These are phyloP conservation scores for Oasisia sp. DNA, from an alignment of 2,888 invertebrate species.

Conservation along the genomic window DNA sequence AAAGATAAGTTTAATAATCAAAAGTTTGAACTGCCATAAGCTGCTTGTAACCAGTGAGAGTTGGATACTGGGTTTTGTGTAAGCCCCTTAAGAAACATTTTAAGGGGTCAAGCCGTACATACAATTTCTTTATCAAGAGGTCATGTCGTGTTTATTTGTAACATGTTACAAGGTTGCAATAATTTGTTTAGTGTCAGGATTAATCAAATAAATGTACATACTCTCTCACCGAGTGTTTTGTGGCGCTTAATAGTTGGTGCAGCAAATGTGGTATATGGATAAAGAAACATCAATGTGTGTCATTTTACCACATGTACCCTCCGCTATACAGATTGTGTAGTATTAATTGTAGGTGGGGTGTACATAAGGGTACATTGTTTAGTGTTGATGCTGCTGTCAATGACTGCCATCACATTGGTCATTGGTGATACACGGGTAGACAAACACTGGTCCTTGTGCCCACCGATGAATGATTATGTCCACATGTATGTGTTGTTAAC, in stretches of 20 bases:
- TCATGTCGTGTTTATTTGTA: too few relatives aligned
- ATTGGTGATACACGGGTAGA: neutral
- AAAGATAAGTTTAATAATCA: neutral
- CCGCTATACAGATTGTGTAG: neutral
- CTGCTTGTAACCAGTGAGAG: neutral
- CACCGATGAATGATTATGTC: too few relatives aligned
- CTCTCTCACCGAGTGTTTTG: too few relatives aligned
- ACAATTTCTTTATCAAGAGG: neutral
- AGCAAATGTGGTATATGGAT: neutral
- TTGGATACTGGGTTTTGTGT: neutral
- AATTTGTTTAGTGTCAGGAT: neutral
- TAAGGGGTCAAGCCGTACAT: neutral
- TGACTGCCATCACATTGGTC: neutral
- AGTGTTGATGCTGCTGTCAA: neutral
- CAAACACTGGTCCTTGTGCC: too few relatives aligned
- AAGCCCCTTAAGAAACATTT: neutral
- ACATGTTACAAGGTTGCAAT: neutral
- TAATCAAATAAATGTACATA: neutral
- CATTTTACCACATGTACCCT: neutral
- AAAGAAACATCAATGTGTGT: neutral
- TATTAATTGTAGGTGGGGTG: neutral
- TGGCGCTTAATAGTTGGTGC: neutral
- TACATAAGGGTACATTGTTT: neutral
- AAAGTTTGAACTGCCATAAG: neutral
- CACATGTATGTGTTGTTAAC: too few relatives aligned